These are phyloP conservation scores for Chymomyza costata DNA, from an alignment of 1,140 invertebrate genomes.

Conservation along the genomic window DNA sequence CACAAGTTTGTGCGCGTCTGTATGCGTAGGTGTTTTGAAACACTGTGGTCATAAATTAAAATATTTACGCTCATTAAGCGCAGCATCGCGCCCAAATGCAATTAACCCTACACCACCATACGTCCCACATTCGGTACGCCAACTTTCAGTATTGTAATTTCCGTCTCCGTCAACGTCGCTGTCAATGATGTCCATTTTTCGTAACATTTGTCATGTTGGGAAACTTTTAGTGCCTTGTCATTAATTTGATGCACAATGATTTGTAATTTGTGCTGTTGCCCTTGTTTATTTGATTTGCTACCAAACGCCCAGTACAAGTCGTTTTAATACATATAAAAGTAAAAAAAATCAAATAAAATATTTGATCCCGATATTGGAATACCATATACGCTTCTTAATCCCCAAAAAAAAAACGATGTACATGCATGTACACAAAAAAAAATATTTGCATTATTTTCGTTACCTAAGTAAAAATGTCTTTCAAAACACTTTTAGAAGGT, in stretches of 20 bases:
- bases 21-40: too few species aligned
- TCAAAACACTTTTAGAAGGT: too few species aligned
- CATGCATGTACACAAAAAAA: background rate
- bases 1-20: too few species aligned
- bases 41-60: constrained; percentile 9
- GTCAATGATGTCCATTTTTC: too few species aligned
- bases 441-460: background rate
- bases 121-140: background rate
- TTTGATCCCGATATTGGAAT: background rate
- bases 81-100: constrained; percentile 3
- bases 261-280: constrained; percentile 29
- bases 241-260: constrained; percentile 60
- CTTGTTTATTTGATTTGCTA: constrained; percentile 18
- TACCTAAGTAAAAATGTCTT: too few species aligned
- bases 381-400: constrained; percentile 5
- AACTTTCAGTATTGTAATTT: constrained; percentile 23
- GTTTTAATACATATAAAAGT: background rate
- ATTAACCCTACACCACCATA: constrained; percentile 25
- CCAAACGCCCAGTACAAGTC: background rate
- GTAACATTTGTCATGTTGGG: constrained; percentile 22
- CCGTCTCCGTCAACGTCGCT: background rate
- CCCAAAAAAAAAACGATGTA: too few species aligned
- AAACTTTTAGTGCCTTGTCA: constrained; percentile 36
- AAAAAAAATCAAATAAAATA: too few species aligned
- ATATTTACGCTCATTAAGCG: constrained; percentile 10